A percentile compares a stretch with the other conserved stretches of the same genome.
These are phyloP conservation scores for Tanypteryx hageni DNA, from an alignment of 2,888 invertebrate genomes.

Conservation along the genomic window DNA sequence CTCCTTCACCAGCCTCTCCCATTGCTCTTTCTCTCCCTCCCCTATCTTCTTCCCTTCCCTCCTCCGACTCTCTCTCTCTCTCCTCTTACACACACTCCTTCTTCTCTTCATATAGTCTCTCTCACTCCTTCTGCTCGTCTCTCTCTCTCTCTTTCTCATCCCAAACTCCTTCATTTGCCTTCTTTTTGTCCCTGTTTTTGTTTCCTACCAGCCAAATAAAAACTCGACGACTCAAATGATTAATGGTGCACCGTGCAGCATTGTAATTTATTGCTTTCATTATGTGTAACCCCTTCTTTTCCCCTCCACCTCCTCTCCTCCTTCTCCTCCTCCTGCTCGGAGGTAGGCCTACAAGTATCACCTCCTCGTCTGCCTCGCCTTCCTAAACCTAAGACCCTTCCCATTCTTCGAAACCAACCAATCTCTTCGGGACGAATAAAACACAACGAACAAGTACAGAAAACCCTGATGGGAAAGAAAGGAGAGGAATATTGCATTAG, in stretches of 20 bases:
- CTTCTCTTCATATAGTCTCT: background rate
- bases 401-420: too few species aligned
- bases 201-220: background rate
- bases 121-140: background rate
- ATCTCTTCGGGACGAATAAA: too few species aligned
- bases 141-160: background rate
- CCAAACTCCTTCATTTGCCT: background rate
- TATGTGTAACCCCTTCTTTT: background rate
- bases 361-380: too few species aligned
- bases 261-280: constrained; percentile 23
- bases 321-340: background rate
- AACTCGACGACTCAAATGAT: background rate
- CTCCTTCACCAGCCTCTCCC: too few species aligned
- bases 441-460: too few species aligned
- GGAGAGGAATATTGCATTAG: too few species aligned
- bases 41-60: background rate
- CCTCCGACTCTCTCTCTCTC: background rate
- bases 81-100: background rate
- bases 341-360: too few species aligned
- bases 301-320: background rate
- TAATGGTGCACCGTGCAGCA: constrained; percentile 27
- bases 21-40: too few species aligned
- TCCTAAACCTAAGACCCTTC: too few species aligned
- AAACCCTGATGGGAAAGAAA: too few species aligned
- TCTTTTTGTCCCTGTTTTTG: background rate